Percentiles rank a stretch among this genome's conserved stretches.
Conservation (phyloP, 2,113 vertebrate species). For the Eulemur rufifrons region DNA sequence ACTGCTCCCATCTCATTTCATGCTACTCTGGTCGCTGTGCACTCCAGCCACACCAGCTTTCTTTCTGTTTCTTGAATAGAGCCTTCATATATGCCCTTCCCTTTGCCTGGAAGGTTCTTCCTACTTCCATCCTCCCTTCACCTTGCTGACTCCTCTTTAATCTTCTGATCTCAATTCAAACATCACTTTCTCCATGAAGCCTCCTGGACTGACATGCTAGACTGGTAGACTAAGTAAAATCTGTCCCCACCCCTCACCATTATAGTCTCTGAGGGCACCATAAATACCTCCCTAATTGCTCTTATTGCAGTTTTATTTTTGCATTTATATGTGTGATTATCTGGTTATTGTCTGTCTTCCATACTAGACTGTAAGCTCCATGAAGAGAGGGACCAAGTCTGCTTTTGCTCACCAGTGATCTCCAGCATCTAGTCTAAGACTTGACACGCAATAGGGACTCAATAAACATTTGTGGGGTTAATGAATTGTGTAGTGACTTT, state of each 20-base stretch:
- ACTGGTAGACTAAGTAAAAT: not conserved
- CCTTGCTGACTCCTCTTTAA: not conserved
- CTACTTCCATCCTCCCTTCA: not conserved
- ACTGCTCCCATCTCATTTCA: not conserved
- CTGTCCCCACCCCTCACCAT: not conserved
- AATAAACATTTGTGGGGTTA: conserved; percentile 1
- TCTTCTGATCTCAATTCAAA: conserved; percentile 4
- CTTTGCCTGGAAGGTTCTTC: not conserved
- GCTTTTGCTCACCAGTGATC: not conserved
- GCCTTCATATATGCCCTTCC: not conserved
- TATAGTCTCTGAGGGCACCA: not conserved
- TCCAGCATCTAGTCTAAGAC: not conserved
- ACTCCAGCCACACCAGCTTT: not conserved
- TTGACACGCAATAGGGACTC: not conserved
- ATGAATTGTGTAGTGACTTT: not conserved
- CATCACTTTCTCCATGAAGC: not conserved
- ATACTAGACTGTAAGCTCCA: not conserved
- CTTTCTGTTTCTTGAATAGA: conserved; percentile 10
- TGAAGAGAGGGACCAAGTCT: not conserved
- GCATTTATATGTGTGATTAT: conserved; percentile 8
- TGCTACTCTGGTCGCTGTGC: not conserved
- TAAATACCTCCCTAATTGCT: not conserved
- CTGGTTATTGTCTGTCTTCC: not conserved
- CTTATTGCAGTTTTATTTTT: not conserved
- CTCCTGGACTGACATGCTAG: not conserved